Conservation (phyloP, 2,113 vertebrate genomes). For the Thunnus maccoyii region DNA sequence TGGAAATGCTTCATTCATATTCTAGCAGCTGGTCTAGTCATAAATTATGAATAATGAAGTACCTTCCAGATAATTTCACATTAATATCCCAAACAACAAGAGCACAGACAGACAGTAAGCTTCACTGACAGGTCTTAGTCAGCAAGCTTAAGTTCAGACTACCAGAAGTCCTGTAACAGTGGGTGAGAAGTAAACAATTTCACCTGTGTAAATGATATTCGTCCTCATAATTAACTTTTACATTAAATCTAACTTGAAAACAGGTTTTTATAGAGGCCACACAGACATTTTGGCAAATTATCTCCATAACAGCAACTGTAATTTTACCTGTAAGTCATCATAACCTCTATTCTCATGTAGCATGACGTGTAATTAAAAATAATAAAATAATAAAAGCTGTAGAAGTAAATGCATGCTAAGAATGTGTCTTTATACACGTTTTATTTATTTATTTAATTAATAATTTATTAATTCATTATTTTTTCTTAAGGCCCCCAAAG, state of each 20-base stretch:
- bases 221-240: neutral
- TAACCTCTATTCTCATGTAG: neutral
- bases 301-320: neutral
- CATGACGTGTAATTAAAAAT: neutral
- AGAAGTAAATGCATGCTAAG: neutral
- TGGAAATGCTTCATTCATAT: conserved; percentile 40
- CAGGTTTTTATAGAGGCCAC: neutral
- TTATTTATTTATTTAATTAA: neutral
- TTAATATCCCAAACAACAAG: conserved; percentile 26
- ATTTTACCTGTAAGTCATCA: neutral
- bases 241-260: neutral
- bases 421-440: neutral
- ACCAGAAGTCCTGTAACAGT: neutral
- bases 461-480: neutral
- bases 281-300: neutral
- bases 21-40: conserved; percentile 43
- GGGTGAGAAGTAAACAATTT: neutral
- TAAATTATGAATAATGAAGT: conserved; percentile 56
- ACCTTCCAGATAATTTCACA: conserved; percentile 32
- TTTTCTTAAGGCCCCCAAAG: neutral
- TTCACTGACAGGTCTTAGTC: conserved; percentile 17
- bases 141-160: conserved; percentile 14
- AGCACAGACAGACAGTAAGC: conserved; percentile 13
- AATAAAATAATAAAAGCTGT: neutral
- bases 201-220: neutral